These are phyloP conservation scores for Eleginops maclovinus DNA, from an alignment of 2,113 vertebrate species.

Conservation along the genomic window DNA sequence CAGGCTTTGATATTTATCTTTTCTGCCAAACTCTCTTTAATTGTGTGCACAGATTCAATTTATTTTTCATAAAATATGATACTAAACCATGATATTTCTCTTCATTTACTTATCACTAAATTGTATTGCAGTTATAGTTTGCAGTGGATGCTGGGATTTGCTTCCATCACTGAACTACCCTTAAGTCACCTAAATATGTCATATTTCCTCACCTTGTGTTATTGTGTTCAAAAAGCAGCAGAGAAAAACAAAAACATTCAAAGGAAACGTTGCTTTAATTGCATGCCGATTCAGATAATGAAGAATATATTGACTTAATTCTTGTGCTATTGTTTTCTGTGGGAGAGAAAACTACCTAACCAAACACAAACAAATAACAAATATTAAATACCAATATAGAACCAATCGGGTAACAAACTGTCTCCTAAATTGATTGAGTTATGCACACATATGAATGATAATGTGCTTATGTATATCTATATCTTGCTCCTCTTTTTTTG, in stretches of 20 bases:
- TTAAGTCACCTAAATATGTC: background rate
- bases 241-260: background rate
- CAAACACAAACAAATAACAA: too few relatives aligned
- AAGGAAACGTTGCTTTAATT: background rate
- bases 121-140: too few relatives aligned
- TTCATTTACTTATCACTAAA: too few relatives aligned
- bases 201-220: background rate
- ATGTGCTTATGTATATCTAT: background rate
- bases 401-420: background rate
- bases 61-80: too few relatives aligned
- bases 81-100: too few relatives aligned
- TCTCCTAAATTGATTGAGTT: background rate
- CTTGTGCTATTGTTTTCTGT: too few relatives aligned
- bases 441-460: background rate
- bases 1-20: background rate
- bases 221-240: background rate
- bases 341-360: too few relatives aligned
- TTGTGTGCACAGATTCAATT: too few relatives aligned
- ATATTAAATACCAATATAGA: background rate
- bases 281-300: background rate
- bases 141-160: slow-evolving; percentile 1
- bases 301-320: background rate
- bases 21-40: background rate
- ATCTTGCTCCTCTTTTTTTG: background rate
- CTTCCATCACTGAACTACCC: background rate